Conservation (phyloP, 2,113 vertebrate genomes). For the Lepus americanus region DNA sequence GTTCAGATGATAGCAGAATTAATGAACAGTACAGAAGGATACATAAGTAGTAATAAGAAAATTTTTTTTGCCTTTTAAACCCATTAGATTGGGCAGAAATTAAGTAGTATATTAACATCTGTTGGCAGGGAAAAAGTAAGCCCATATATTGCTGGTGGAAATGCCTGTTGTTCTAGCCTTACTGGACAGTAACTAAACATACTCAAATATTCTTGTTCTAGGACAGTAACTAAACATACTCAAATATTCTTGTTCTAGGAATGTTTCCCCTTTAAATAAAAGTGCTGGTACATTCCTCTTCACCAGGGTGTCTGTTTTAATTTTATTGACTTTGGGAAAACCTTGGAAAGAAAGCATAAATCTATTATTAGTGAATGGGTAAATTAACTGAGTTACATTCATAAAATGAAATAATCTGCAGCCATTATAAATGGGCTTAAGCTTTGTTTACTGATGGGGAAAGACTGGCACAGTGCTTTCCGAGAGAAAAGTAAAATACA, state of each 20-base stretch:
- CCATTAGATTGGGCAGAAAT: not conserved
- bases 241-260: not conserved
- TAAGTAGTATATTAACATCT: not conserved
- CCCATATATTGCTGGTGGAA: not conserved
- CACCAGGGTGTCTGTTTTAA: not conserved
- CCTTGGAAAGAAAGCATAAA: not conserved
- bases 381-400: not conserved
- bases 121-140: not conserved
- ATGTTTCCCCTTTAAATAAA: constrained; percentile 7
- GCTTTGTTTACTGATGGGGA: not conserved
- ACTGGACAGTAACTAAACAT: constrained; percentile 13
- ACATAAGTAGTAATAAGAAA: not conserved
- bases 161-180: not conserved
- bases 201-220: not conserved
- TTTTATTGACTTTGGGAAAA: constrained; percentile 4
- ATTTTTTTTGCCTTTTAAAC: constrained; percentile 44
- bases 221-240: not conserved
- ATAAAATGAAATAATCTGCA: not conserved
- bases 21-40: not conserved
- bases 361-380: not conserved
- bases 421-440: not conserved
- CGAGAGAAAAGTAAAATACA: not conserved
- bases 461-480: not conserved
- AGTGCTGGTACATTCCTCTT: not conserved
- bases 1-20: not conserved